Base-by-base conservation (phyloP, 2,888 invertebrate species). In the Mesorhabditis belari region DNA sequence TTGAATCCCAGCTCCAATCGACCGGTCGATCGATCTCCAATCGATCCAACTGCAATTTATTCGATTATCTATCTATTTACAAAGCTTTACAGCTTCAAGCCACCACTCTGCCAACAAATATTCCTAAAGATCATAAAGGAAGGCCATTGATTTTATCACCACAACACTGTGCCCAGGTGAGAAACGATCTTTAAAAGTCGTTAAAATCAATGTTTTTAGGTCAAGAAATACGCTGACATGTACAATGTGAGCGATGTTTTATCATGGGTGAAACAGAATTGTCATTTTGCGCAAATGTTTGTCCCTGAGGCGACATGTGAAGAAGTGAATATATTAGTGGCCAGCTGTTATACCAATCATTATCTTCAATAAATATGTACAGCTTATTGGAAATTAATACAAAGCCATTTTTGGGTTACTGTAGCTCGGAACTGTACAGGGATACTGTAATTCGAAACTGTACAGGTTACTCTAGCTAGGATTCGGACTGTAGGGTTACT, bases 251-350 rank as follows among this genome's bases (percentile, higher is more conserved):
- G 63, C 28, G 77, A 79, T 55, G 77, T 77, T 5, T 61, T 61
- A 5, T 58, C 61, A 25, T 78, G 77, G 74, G 78, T 77, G 5
- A 66, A 69, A 28, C 64, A 62, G 53, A 76, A 79, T 62, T 79
- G 79, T 60, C 61, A 71, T 5, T 77, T 79, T 59, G 79, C 79
- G 21, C 75, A 78, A 61, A 74, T 76, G 73, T 79, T 77, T 63
- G 67, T 79, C 24, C 79, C 79, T 17, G 73, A 69, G 53, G 79
- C 79, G 3, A 76, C 74, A 25, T 79, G 79, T 57, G 75, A 71
- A 21, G 79, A 79, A 62, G 77, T 79, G 58, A 75, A 79, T 64
- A 66, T 75, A 29, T 67, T 79, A 26, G 77, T 79, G 5, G 77
- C 65, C 2, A 77, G 76, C 5, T 79, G 79, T 57, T 76, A 73